Evolutionary conservation across 2,888 invertebrate genomes (phyloP).

Genomic region (Leptopterna dolabrata): DNA sequence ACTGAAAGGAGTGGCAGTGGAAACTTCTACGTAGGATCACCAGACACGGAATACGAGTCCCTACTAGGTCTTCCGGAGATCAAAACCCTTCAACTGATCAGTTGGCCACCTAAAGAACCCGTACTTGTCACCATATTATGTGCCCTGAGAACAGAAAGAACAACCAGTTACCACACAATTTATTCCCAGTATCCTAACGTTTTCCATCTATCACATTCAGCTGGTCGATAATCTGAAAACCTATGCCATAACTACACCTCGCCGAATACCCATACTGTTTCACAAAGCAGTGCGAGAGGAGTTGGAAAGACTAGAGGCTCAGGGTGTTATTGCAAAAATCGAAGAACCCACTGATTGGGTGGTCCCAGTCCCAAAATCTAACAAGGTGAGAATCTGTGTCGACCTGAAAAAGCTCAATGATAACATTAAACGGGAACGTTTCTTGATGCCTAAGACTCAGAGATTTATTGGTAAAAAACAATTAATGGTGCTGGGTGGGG

Average conservation of each 20-base stretch:
- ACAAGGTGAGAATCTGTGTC: no score
- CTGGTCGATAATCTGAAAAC: not conserved
- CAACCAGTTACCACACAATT: no score
- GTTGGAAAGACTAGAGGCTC: no score
- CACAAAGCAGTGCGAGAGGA: not conserved
- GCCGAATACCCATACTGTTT: conserved; percentile 11
- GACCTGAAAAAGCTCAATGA: no score
- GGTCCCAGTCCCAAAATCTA: no score
- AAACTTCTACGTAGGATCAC: not conserved
- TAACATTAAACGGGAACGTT: no score
- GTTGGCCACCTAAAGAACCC: not conserved
- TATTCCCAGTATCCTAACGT: no score
- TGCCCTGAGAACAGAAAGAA: not conserved
- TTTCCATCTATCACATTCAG: not conserved
- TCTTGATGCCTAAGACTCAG: no score
- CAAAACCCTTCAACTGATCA: not conserved
- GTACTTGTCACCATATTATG: not conserved
- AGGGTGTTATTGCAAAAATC: not conserved
- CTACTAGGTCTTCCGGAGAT: conserved; percentile 10
- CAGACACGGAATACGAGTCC: not conserved
- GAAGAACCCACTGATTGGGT: no score
- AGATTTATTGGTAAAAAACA: no score
- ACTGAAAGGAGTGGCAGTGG: no score
- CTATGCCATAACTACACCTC: not conserved
- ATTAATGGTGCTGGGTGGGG: no score